Percentiles rank a stretch among this genome's conserved stretches.
These are phyloP conservation scores for Timandra comae DNA, from an alignment of 2,888 invertebrate species.

Conservation along the genomic window DNA sequence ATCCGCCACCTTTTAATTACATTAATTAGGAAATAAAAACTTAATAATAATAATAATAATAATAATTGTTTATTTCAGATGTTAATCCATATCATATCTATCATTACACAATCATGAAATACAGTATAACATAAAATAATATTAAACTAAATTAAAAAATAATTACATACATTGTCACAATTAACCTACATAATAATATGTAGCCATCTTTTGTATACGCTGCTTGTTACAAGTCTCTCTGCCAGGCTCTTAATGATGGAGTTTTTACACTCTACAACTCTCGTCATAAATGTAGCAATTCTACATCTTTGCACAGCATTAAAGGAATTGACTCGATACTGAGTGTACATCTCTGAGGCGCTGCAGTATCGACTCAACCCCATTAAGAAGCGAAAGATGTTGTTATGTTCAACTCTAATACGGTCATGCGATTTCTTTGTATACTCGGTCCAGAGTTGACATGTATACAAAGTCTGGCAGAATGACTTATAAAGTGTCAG, in stretches of 20 bases:
- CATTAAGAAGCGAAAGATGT: constrained; percentile 1
- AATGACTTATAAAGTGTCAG: background rate
- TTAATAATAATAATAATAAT: too few species aligned
- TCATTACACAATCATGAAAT: too few species aligned
- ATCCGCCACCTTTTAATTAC: too few species aligned
- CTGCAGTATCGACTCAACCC: background rate
- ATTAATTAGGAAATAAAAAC: too few species aligned
- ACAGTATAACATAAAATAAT: too few species aligned
- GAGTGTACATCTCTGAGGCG: constrained; percentile 1
- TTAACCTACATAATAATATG: too few species aligned
- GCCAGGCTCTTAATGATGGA: constrained; percentile 1
- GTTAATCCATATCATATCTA: too few species aligned
- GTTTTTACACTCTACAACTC: constrained; percentile 2
- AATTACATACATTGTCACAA: too few species aligned
- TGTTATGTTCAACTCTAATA: constrained; percentile 1
- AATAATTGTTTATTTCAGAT: too few species aligned
- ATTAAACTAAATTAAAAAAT: too few species aligned
- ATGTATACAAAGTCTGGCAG: too few species aligned
- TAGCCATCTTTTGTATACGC: background rate
- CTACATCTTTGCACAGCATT: constrained; percentile 1
- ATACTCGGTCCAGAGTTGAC: constrained; percentile 3
- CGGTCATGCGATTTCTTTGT: constrained; percentile 1
- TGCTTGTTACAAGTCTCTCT: background rate
- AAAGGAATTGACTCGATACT: constrained; percentile 1
- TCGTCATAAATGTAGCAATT: constrained; percentile 2